These are phyloP conservation scores for Calosoma granatense DNA, from an alignment of 1,140 invertebrate species.

Conservation along the genomic window DNA sequence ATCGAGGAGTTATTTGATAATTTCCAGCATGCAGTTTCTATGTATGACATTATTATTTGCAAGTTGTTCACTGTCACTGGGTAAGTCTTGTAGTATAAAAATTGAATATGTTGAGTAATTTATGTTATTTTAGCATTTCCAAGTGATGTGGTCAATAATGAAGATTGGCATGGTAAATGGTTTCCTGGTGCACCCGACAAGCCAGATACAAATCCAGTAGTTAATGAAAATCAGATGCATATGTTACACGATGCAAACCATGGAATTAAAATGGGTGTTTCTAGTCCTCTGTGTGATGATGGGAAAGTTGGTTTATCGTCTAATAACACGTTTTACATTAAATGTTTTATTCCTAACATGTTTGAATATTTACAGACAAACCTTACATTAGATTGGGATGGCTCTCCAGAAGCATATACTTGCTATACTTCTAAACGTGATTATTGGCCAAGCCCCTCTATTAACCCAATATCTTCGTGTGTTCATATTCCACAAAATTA, in stretches of 20 bases:
- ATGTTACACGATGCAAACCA: conserved; percentile 32
- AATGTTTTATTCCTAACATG: conserved; percentile 11
- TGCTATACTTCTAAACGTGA: conserved; percentile 39
- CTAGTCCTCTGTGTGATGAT: conserved; percentile 51
- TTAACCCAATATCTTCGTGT: conserved; percentile 42
- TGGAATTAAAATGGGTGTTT: conserved; percentile 47
- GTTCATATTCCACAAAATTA: conserved; percentile 50
- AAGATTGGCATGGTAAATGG: conserved; percentile 37
- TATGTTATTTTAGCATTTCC: neutral
- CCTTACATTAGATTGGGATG: conserved; percentile 60
- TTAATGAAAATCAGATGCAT: conserved; percentile 17
- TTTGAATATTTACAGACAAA: conserved; percentile 44
- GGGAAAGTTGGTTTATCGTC: conserved; percentile 44
- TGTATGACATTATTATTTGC: too few relatives aligned
- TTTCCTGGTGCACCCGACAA: conserved; percentile 34
- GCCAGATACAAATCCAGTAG: conserved; percentile 19
- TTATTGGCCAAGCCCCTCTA: conserved; percentile 36
- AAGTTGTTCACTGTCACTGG: too few relatives aligned
- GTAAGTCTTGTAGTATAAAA: too few relatives aligned
- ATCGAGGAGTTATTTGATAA: too few relatives aligned
- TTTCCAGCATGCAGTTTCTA: too few relatives aligned
- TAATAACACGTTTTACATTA: conserved; percentile 4
- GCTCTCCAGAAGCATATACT: conserved; percentile 51
- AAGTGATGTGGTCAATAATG: conserved; percentile 8
- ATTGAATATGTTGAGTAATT: neutral